phyloP scores from a whole-genome alignment of 2,113 vertebrate genomes.

The Pampusana beccarii region DNA sequence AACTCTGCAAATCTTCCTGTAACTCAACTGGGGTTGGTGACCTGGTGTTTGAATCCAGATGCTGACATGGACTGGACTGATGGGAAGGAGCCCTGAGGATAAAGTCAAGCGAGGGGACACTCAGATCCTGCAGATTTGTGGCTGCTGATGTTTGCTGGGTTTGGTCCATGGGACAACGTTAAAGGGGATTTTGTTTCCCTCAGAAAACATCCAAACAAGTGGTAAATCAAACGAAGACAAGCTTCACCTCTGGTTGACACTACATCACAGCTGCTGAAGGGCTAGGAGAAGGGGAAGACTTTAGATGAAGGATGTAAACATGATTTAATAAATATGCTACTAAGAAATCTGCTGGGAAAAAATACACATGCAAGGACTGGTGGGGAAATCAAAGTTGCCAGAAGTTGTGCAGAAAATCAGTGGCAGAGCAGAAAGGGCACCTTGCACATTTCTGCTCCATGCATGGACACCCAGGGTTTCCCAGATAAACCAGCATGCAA shows the following conservation, averaged over 20 bases:
- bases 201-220: background rate
- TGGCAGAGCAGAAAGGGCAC: background rate
- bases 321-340: background rate
- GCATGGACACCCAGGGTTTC: background rate
- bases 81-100: background rate
- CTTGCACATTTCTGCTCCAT: background rate
- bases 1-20: background rate
- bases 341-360: background rate
- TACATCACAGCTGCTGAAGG: fast-evolving
- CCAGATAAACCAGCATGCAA: background rate
- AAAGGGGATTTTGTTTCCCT: background rate
- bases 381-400: background rate
- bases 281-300: background rate
- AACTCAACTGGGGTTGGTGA: background rate
- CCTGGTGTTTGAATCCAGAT: background rate
- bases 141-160: background rate
- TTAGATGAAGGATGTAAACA: background rate
- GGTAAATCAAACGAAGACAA: background rate
- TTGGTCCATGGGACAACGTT: background rate
- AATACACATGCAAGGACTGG: background rate
- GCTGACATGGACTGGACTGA: fast-evolving
- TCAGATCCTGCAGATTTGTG: background rate
- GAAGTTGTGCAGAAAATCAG: background rate
- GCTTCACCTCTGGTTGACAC: background rate
- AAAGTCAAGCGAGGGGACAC: background rate